These are phyloP conservation scores for Sycophaga agraensis DNA, from an alignment of 1,140 invertebrate species.

Conservation along the genomic window DNA sequence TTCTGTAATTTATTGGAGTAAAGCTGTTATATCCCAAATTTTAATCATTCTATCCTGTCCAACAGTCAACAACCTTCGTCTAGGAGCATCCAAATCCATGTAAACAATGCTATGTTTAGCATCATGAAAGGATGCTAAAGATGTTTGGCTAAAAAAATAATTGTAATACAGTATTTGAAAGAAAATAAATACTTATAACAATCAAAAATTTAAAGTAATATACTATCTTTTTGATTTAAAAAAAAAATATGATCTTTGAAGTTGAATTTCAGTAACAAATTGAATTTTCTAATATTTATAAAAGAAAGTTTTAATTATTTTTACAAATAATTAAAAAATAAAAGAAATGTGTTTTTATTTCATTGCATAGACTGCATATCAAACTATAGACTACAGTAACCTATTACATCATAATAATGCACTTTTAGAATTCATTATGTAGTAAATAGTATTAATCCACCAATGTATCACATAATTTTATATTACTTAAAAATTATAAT, in stretches of 20 bases:
- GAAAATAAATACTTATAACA: not conserved
- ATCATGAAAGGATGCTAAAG: conserved; percentile 93
- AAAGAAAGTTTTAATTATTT: not conserved
- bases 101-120: conserved; percentile 87
- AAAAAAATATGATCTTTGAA: not conserved
- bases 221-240: not conserved
- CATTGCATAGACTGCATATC: conserved; percentile 10
- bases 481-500: no score
- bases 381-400: no score
- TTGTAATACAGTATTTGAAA: not conserved
- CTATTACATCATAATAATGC: no score
- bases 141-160: conserved; percentile 69
- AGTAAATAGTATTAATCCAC: no score
- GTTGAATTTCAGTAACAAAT: not conserved
- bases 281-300: not conserved
- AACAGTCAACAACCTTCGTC: conserved; percentile 83
- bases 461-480: conserved; percentile 1
- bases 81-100: conserved; percentile 87
- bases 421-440: no score
- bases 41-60: conserved; percentile 94
- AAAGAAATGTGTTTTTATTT: not conserved
- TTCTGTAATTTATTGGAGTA: conserved; percentile 56
- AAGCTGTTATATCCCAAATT: conserved; percentile 75
- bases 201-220: not conserved
- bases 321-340: not conserved